Base-by-base conservation (phyloP, 37 sponge, comb jelly and placozoan species). In the Lycopodina hypogea region DNA sequence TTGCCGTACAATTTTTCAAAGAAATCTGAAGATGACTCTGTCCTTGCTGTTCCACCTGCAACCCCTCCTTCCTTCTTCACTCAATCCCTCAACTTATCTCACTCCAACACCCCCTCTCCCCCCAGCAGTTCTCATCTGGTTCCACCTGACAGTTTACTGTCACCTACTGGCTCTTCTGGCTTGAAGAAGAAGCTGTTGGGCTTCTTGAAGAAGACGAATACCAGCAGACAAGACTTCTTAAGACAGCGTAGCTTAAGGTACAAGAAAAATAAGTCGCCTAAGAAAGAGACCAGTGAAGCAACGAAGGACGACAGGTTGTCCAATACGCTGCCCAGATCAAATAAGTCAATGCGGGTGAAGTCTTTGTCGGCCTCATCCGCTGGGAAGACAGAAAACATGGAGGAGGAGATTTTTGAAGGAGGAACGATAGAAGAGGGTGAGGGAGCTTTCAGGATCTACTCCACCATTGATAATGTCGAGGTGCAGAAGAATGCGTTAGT, bases 391-490 rank as follows among this genome's bases (percentile, higher is more conserved):
- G 12, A 26, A 12, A 17, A 6, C 60, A 23, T 59, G 28, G 12
- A 59, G 28, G 6, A 28, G 60, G 60, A 28, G 60, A 59, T 59
- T 7, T 3, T 59, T 28, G 60, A 23, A 59, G 18, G 28, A 12
- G 18, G 60, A 59, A 59, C 4, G 60, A 26, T 38, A 39, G n/a
- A 19, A 12, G 77, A 61, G 32, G 77, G 4, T 15, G 35, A 22
- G 9, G 77, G 39, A 1, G 64, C 62, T 1, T 61, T 42, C 41
- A 65, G 77, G 32, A 62, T 77, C 33, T 77, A 77, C 60, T 77
- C 77, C 11, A 42, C 48, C 29, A 77, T 77, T 29, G 30, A 24
- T 19, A 65, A 77, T 15, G 28, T 1, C 3, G 32, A 28, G 73
- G 55, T 32, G 28, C 34, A 3, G 12, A 7, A 23, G 6, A 17